These are phyloP conservation scores for Pseudomyrmex pallidus DNA, from an alignment of 1,140 invertebrate genomes.

Conservation along the genomic window DNA sequence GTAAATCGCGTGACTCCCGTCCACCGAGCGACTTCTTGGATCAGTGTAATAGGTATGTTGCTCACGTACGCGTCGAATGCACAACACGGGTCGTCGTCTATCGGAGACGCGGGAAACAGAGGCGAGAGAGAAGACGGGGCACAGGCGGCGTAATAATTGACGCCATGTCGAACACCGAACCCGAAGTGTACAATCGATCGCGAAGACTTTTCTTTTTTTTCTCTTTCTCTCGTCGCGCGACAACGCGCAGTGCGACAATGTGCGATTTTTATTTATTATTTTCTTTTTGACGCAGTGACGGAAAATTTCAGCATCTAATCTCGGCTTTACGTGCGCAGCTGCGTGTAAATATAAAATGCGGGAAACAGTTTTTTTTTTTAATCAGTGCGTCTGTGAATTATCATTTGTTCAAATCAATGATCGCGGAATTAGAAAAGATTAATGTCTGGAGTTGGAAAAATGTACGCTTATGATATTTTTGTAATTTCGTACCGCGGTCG, in stretches of 20 bases:
- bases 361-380: too few species aligned
- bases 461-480: too few species aligned
- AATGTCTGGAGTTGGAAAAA: too few species aligned
- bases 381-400: too few species aligned
- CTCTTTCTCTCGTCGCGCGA: constrained; percentile 9
- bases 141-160: constrained; percentile 63
- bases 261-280: background rate
- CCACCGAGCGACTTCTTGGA: constrained; percentile 73
- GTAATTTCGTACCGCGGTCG: too few species aligned
- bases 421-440: too few species aligned
- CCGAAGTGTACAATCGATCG: constrained; percentile 44
- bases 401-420: too few species aligned
- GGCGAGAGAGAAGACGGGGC: constrained; percentile 13
- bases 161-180: constrained; percentile 40
- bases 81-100: constrained; percentile 71
- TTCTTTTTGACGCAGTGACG: background rate
- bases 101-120: constrained; percentile 44
- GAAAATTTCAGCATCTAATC: background rate
- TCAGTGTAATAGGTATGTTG: constrained; percentile 74
- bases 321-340: too few species aligned
- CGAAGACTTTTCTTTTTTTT: background rate
- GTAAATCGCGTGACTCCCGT: constrained; percentile 69
- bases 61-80: constrained; percentile 76
- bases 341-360: too few species aligned
- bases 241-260: constrained; percentile 1